Evolutionary conservation across 2,113 vertebrate genomes (phyloP).

Genomic region (Sylvilagus bachmani): DNA sequence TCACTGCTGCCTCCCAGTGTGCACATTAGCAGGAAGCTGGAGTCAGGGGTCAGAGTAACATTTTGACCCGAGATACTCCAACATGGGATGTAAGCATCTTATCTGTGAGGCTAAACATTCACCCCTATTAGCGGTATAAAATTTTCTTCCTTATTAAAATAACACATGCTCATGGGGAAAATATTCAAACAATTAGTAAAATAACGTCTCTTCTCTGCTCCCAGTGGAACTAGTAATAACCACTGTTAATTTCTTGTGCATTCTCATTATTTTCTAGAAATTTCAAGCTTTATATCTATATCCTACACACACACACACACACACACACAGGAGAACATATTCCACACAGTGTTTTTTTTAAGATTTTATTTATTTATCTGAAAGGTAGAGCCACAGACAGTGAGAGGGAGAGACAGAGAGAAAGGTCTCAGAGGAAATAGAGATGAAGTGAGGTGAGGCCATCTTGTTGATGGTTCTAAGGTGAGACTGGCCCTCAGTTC

Average conservation of each 20-base stretch:
- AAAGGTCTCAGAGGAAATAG: no score
- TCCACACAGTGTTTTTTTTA: not conserved
- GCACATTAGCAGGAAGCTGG: no score
- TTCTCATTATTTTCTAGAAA: conserved; percentile 10
- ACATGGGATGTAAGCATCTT: no score
- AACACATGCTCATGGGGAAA: not conserved
- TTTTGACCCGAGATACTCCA: no score
- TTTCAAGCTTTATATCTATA: conserved; percentile 2
- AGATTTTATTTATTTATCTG: no score
- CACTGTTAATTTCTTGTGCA: conserved; percentile 15
- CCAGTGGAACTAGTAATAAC: conserved; percentile 1
- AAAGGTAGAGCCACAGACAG: no score
- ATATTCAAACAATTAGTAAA: conserved; percentile 47
- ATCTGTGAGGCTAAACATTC: no score
- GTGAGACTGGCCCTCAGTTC: not conserved
- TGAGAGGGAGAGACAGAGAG: not conserved
- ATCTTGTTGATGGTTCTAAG: not conserved
- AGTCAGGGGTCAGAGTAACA: no score
- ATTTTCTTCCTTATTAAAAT: conserved; percentile 3
- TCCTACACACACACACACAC: not conserved
- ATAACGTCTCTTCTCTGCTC: not conserved
- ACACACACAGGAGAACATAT: not conserved
- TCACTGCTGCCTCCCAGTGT: no score
- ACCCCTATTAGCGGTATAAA: no score
- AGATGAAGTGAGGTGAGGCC: not conserved